Evolutionary conservation across 37 sponge, comb jelly and placozoan species (phyloP).

Genomic region (Eunapius fragilis): DNA sequence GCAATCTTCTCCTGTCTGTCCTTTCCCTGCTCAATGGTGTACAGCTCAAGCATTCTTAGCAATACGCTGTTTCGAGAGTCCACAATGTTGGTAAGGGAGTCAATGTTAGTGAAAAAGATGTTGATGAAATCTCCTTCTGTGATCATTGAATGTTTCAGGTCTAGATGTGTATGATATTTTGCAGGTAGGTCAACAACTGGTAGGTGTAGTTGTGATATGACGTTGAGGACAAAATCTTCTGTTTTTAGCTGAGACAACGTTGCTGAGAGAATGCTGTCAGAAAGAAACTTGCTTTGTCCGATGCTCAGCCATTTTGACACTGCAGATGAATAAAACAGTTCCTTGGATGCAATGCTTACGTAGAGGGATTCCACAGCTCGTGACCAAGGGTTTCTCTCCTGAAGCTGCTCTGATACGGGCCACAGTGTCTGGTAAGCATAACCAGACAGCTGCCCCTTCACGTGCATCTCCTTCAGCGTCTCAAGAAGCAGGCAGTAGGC

Average conservation of each 20-base stretch:
- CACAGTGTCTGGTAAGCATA: slow-evolving; percentile 46
- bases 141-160: not conserved
- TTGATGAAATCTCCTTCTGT: not conserved
- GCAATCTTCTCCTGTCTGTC: not conserved
- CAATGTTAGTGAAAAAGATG: not conserved
- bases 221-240: not conserved
- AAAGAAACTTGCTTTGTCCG: not conserved
- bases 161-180: slow-evolving; percentile 1
- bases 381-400: slow-evolving; percentile 42
- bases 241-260: not conserved
- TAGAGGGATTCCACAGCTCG: not conserved
- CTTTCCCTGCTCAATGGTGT: not conserved
- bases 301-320: slow-evolving; percentile 9
- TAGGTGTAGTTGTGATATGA: slow-evolving; percentile 6
- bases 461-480: not conserved
- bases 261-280: not conserved
- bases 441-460: not conserved
- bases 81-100: not conserved
- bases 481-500: slow-evolving; percentile 21
- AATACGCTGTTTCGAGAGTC: not conserved
- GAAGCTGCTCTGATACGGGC: slow-evolving; percentile 27
- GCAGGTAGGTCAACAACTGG: slow-evolving; percentile 53
- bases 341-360: not conserved
- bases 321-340: slow-evolving; percentile 35
- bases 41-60: not conserved